Evolutionary conservation across 1,140 invertebrate genomes (phyloP).

Genomic region (Dinoponera quadriceps): DNA sequence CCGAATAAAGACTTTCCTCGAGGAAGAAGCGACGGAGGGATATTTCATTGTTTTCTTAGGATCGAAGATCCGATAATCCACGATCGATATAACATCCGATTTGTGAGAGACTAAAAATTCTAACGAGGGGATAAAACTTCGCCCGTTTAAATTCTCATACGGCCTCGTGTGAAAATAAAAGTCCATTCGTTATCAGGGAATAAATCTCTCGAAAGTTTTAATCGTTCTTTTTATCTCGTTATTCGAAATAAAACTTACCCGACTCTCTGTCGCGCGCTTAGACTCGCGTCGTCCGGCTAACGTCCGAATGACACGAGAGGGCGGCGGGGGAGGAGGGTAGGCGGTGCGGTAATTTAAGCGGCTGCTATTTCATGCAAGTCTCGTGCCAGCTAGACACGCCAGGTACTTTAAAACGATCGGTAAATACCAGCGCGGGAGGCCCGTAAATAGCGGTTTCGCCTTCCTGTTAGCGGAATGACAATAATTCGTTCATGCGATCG

Average conservation of each 20-base stretch:
- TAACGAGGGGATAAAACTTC: too few relatives aligned
- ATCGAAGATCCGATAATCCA: too few relatives aligned
- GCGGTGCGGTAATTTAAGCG: conserved; percentile 59
- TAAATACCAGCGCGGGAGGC: conserved; percentile 51
- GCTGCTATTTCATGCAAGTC: conserved; percentile 54
- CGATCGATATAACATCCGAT: too few relatives aligned
- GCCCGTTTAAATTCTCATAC: too few relatives aligned
- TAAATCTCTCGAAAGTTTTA: too few relatives aligned
- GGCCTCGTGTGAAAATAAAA: too few relatives aligned
- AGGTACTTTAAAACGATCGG: conserved; percentile 67
- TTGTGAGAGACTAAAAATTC: too few relatives aligned
- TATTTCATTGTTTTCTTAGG: too few relatives aligned
- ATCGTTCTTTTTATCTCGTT: too few relatives aligned
- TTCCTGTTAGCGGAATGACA: conserved; percentile 40
- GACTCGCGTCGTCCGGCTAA: conserved; percentile 49
- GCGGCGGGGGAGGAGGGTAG: background rate
- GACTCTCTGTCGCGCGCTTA: background rate
- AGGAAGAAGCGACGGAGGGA: too few relatives aligned
- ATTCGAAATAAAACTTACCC: background rate
- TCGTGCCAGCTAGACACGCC: conserved; percentile 64
- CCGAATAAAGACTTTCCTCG: too few relatives aligned
- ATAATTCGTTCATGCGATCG: conserved; percentile 36
- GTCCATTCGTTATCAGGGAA: too few relatives aligned
- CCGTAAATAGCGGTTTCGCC: conserved; percentile 36
- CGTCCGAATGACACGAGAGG: conserved; percentile 58